These are phyloP conservation scores for Metridium senile DNA, from an alignment of 92 coral and sea anemone species.

Conservation along the genomic window DNA sequence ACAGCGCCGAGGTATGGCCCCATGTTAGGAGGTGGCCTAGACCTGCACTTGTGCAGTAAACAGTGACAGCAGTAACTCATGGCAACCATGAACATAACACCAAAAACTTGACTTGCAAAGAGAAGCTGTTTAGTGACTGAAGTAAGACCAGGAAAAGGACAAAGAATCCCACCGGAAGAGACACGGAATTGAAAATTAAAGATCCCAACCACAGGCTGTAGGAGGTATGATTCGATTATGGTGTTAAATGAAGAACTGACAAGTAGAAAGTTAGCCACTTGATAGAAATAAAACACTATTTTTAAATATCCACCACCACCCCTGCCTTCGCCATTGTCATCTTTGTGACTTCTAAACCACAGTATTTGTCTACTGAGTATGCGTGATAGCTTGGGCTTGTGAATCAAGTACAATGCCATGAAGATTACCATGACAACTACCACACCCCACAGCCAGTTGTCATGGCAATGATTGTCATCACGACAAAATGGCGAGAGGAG, in stretches of 20 bases:
- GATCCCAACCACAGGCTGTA: slow-evolving; percentile 59
- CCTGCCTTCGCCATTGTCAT: not conserved
- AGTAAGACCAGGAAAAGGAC: slow-evolving; percentile 83
- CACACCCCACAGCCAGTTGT: slow-evolving; percentile 73
- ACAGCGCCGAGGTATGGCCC: slow-evolving; percentile 75
- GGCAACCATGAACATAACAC: slow-evolving; percentile 33
- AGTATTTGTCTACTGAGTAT: slow-evolving; percentile 45
- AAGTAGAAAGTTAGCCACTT: slow-evolving; percentile 64
- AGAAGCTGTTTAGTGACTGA: slow-evolving; percentile 75
- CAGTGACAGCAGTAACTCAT: slow-evolving; percentile 39
- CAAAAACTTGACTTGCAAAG: slow-evolving; percentile 50
- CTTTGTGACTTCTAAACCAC: slow-evolving; percentile 41
- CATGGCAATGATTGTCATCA: slow-evolving; percentile 44
- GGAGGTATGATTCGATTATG: slow-evolving; percentile 18
- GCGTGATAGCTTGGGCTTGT: slow-evolving; percentile 63
- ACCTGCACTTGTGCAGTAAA: slow-evolving; percentile 28
- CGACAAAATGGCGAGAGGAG: slow-evolving; percentile 65
- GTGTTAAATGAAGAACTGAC: slow-evolving; percentile 29
- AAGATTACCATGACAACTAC: slow-evolving; percentile 26
- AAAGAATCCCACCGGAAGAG: slow-evolving; percentile 32
- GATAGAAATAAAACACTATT: slow-evolving; percentile 82
- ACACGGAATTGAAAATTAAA: slow-evolving; percentile 66
- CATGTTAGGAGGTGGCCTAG: slow-evolving; percentile 41
- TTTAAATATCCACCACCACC: slow-evolving; percentile 56
- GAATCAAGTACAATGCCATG: slow-evolving; percentile 64